phyloP scores from a whole-genome alignment of 2,888 invertebrate genomes.

The Drosophila differens region DNA sequence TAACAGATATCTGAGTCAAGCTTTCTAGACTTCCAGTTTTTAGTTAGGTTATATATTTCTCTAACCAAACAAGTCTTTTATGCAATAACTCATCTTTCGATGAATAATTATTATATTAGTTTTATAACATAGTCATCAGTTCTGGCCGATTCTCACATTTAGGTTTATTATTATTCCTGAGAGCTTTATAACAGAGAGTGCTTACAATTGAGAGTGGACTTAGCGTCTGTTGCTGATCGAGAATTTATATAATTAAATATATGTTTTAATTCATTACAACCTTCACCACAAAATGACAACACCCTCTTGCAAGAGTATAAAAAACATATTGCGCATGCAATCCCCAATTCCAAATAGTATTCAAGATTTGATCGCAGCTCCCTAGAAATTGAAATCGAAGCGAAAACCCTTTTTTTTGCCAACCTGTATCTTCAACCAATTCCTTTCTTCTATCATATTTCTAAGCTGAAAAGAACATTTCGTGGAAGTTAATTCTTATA shows the following conservation, averaged over 20 bases:
- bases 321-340: slow-evolving; percentile 65
- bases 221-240: neutral
- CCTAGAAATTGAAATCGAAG: slow-evolving; percentile 48
- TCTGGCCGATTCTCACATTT: neutral
- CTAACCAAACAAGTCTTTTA: neutral
- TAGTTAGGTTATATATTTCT: neutral
- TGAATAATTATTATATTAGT: neutral
- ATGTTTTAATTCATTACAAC: neutral
- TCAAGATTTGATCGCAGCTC: slow-evolving; percentile 51
- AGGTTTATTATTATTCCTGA: neutral
- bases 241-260: neutral
- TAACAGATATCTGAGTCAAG: neutral
- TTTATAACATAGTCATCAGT: neutral
- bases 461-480: slow-evolving; percentile 57
- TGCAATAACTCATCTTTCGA: neutral
- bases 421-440: slow-evolving; percentile 34
- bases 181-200: neutral
- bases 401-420: slow-evolving; percentile 36
- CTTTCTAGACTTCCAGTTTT: too few species aligned
- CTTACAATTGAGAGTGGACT: neutral
- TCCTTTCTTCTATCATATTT: slow-evolving; percentile 10
- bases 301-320: neutral
- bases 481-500: slow-evolving; percentile 70
- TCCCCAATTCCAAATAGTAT: slow-evolving; percentile 32
- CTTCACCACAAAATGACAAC: neutral